Evolutionary conservation across 2,113 vertebrate genomes (phyloP).

Genomic region (Euleptes europaea): DNA sequence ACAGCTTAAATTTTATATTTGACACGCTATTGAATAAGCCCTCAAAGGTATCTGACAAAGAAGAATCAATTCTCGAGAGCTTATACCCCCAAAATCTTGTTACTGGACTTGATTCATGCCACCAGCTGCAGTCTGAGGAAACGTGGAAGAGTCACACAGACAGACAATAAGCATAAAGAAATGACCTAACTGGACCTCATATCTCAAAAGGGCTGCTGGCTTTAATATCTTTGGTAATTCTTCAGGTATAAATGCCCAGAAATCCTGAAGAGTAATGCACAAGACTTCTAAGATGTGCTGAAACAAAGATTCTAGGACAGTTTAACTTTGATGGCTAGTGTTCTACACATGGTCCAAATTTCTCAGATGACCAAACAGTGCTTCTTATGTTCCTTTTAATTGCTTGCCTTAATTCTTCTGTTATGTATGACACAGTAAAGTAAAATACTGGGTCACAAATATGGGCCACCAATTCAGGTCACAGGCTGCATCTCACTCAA

Average conservation of each 20-base stretch:
- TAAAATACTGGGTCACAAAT: conserved; percentile 2
- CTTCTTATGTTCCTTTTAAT: neutral
- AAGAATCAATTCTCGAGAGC: too few species aligned
- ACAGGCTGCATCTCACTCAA: neutral
- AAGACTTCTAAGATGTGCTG: neutral
- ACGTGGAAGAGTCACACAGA: too few species aligned
- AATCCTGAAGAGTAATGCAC: neutral
- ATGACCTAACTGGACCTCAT: neutral
- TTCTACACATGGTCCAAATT: neutral
- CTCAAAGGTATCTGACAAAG: too few species aligned
- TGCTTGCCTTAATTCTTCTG: neutral
- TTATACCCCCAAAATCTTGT: too few species aligned
- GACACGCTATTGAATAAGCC: neutral
- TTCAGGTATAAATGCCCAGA: neutral
- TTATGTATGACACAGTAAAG: neutral
- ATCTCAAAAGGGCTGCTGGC: neutral
- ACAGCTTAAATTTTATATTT: neutral
- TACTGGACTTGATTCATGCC: too few species aligned
- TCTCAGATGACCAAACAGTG: neutral
- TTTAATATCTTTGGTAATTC: neutral
- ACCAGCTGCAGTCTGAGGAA: neutral
- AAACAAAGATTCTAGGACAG: neutral
- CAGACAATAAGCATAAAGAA: neutral
- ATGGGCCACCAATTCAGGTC: conserved; percentile 9
- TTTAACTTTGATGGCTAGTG: neutral